Conservation (phyloP, 2,113 vertebrate genomes). For the Sander lucioperca region DNA sequence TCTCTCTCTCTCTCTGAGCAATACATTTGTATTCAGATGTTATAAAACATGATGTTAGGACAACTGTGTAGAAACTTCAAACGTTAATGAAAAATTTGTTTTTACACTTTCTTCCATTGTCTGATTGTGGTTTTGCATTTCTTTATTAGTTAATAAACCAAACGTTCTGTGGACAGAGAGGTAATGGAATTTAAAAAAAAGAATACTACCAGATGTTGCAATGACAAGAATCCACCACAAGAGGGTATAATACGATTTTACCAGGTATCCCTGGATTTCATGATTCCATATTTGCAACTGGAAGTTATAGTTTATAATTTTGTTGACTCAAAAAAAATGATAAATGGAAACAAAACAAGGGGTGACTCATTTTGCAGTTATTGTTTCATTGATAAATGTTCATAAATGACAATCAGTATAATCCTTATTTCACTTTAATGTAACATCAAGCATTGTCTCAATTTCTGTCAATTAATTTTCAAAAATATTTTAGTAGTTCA, state of each 20-base stretch:
- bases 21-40: conserved; percentile 15
- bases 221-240: conserved; percentile 43
- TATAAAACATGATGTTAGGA: conserved; percentile 16
- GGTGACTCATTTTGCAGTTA: neutral
- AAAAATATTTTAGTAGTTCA: neutral
- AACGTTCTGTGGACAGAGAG: neutral
- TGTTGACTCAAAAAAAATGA: neutral
- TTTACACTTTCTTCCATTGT: neutral
- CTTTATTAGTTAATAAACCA: neutral
- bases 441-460: neutral
- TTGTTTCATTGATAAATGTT: neutral
- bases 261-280: no score
- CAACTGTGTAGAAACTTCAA: neutral
- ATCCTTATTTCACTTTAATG: neutral
- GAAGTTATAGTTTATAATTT: neutral
- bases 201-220: conserved; percentile 10
- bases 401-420: neutral
- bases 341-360: neutral
- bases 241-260: conserved; percentile 2
- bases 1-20: neutral
- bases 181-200: neutral
- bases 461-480: neutral
- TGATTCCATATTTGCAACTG: no score
- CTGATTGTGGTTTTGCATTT: neutral
- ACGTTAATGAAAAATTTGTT: neutral